Conservation (phyloP, 2,797 vertebrate genomes). For the Takifugu ocellatus region DNA sequence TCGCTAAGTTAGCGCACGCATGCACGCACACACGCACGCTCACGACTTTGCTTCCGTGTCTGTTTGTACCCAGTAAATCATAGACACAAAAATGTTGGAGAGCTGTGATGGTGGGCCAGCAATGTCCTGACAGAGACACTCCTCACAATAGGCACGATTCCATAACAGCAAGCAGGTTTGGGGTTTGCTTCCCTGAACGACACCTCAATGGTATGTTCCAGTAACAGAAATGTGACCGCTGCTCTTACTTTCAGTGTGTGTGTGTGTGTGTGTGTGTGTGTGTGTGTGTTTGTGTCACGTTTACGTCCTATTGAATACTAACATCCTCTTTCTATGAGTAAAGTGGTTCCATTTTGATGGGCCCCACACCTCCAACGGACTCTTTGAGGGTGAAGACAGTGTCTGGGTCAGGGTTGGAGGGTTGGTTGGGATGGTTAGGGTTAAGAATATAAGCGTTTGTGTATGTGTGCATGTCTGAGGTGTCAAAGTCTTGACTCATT, state of each 20-base stretch:
- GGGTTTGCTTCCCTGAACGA: conserved; percentile 20
- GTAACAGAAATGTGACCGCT: conserved; percentile 22
- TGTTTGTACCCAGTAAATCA: conserved; percentile 15
- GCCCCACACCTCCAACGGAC: too few species aligned
- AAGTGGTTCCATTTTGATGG: too few species aligned
- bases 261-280: too few species aligned
- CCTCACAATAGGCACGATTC: conserved; percentile 7
- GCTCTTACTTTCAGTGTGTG: conserved; percentile 1
- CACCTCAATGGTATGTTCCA: conserved; percentile 6
- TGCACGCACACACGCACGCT: conserved; percentile 15
- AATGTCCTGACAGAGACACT: conserved; percentile 26
- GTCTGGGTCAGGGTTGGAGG: too few species aligned
- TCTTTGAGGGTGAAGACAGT: too few species aligned
- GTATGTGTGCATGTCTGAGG: conserved; percentile 3
- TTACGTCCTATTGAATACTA: too few species aligned
- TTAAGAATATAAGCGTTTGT: conserved; percentile 11
- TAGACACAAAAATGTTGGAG: conserved; percentile 29
- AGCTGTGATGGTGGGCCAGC: conserved; percentile 31
- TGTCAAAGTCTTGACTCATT: conserved; percentile 16
- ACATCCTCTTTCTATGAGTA: too few species aligned
- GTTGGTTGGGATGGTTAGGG: too few species aligned
- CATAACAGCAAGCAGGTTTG: conserved; percentile 36
- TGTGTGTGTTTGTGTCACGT: too few species aligned
- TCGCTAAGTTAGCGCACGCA: conserved; percentile 22
- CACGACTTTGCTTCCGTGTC: conserved; percentile 5